Evolutionary conservation across 2,888 invertebrate species (phyloP).

Genomic region (Synanthedon myopaeformis): DNA sequence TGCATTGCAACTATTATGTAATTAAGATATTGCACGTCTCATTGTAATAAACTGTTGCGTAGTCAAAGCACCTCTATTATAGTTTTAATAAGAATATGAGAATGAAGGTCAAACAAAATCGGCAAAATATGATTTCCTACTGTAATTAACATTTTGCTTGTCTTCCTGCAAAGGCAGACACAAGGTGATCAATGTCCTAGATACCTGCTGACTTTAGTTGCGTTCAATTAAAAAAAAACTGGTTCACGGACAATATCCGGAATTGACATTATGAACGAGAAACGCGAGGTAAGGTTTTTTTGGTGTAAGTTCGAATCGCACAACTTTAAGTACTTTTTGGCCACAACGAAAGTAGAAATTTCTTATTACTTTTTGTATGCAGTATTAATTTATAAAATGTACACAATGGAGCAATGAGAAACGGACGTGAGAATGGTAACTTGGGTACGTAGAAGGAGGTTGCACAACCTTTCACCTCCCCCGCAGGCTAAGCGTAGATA

Average conservation of each 20-base stretch:
- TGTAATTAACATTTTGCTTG: conserved; percentile 1
- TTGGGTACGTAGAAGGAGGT: conserved; percentile 19
- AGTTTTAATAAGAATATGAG: background rate
- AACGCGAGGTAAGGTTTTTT: too few relatives aligned
- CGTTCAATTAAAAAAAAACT: conserved; percentile 8
- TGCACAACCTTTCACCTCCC: conserved; percentile 46
- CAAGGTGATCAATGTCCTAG: background rate
- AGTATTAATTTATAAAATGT: background rate
- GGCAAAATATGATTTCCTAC: conserved; percentile 1
- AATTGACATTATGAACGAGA: conserved; percentile 14
- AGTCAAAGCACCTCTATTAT: background rate
- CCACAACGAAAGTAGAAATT: too few relatives aligned
- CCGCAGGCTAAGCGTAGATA: conserved; percentile 14
- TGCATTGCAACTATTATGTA: conserved; percentile 9
- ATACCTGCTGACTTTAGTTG: background rate
- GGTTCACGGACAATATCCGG: conserved; percentile 20
- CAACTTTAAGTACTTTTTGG: too few relatives aligned
- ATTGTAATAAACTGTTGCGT: background rate
- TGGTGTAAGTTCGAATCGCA: too few relatives aligned
- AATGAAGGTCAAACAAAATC: background rate
- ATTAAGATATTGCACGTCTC: background rate
- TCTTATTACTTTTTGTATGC: too few relatives aligned
- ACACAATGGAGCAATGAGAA: background rate
- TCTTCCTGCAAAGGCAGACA: background rate
- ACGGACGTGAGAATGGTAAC: conserved; percentile 35